These are phyloP conservation scores for Clarias pachynema DNA, from an alignment of 2,797 vertebrate species.

Conservation along the genomic window DNA sequence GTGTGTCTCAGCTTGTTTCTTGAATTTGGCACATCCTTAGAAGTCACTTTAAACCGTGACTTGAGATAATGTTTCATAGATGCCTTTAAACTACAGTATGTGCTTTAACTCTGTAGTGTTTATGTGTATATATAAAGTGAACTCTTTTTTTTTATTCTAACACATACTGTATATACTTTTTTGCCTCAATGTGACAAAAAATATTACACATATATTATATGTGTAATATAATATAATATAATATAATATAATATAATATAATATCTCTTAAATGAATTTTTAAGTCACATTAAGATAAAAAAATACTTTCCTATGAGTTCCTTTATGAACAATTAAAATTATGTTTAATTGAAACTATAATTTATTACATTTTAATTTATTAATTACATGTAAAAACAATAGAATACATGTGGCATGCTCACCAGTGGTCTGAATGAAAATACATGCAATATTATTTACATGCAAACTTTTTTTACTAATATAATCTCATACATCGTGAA, in stretches of 20 bases:
- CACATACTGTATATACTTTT: not conserved
- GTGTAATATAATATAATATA: too few species aligned
- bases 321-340: not conserved
- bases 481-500: not conserved
- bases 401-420: too few species aligned
- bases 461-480: not conserved
- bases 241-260: too few species aligned
- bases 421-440: too few species aligned
- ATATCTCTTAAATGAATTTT: too few species aligned
- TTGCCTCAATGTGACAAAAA: not conserved
- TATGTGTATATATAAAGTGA: too few species aligned
- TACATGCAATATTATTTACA: too few species aligned
- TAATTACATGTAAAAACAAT: not conserved
- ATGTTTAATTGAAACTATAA: too few species aligned
- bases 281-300: too few species aligned
- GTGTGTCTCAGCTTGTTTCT: constrained; percentile 76
- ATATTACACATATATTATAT: too few species aligned
- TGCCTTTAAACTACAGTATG: constrained; percentile 56
- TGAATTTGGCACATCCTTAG: constrained; percentile 66
- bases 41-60: constrained; percentile 70
- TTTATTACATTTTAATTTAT: not conserved
- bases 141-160: not conserved
- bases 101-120: constrained; percentile 40
- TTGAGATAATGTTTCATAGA: constrained; percentile 67
- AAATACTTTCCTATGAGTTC: too few species aligned